Base-by-base conservation (phyloP, 2,797 vertebrate genomes). In the Schizopygopsis pylzovi region DNA sequence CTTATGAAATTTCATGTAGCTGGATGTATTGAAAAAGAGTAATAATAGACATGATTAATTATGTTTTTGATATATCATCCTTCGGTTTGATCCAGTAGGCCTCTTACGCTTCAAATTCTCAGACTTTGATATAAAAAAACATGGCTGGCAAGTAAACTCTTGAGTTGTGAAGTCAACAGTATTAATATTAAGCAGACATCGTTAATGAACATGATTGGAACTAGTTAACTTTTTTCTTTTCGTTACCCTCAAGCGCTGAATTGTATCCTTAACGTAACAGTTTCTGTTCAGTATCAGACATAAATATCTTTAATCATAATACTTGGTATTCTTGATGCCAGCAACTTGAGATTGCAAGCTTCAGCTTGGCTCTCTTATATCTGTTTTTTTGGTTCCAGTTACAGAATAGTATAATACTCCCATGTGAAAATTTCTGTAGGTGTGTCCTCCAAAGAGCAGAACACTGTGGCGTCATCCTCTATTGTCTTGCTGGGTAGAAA, bases 401-500 rank as follows among this genome's bases (percentile, higher is more conserved):
- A n/a, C 37, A 59, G 76, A 78, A 78, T 25, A 59, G 56, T 78
- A 59, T 25, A 61, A 41, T 59, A 59, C 33, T 59, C 52, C 75
- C 20, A 59, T 77, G 22, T 52, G 63, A 70, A 70, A 25, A 39
- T 81, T 91, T 37, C 63, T 88, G 82, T 87, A 87, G 86, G 82
- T 72, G 68, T 22, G 59, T 54, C 81, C 22, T 86, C 39, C 54
- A 76, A 79, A 15, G 33, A 85, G 47, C 86, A 79, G 41, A 70
- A 45, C 49, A 28, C 71, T 75, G 76, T 85, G 79, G 70, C 73
- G 88, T 45, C 65, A 86, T 85, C 37, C 68, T 88, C 52, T 89
- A 73, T 83, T 91, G 82, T 86, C 70, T 87, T 90, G 63, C 83
- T 33, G 10, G 39, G 37, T 49, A 76, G 54, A 37, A 47, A 77